Evolutionary conservation across 1,140 invertebrate genomes (phyloP), one percentile per base, ranked within the genome.

Genomic region (Patella vulgata): DNA sequence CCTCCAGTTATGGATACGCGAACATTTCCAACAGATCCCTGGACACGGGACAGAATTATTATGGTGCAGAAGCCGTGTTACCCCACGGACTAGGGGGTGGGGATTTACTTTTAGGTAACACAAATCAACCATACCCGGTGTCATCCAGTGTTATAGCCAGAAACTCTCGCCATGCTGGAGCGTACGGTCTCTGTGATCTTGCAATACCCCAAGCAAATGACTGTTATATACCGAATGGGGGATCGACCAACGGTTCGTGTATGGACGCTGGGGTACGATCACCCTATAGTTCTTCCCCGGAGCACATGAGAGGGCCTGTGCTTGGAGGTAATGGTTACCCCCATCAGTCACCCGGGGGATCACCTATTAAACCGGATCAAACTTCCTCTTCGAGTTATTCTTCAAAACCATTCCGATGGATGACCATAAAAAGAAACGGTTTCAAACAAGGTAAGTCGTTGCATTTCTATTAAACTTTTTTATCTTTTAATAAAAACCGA

Each of bases 391-490:
- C 73, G 44, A 69, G 58, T 28, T 61, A 74, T 28, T 64, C 70
- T 51, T 63, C 62, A 40, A 80, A 80, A 60, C 78, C 78, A 2
- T 80, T 77, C 59, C 58, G 77, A 17, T 80, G 78, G 78, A 80
- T 80, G 78, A 77, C 78, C 59, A 80, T 80, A 46, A 78, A 78
- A 66, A 40, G 78, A 48, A 79, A 77, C 42, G 70, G 76, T 0
- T 62, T 67, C 9, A 80, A 80, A 71, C 69, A 75, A 73, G 72
- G 77, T 80, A 71, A 53, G 71, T 66, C 62, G 19, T 33, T 39
- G 14, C 48, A 23, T 46, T 30, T 58, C 39, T 33, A 23, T 23
- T 23, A 27, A n/a, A 23, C 27, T 58, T 8, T 19, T 36, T 19
- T n/a, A n/a, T 28, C n/a, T 27, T 36, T 4, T 17, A 33, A n/a